Evolutionary conservation across 2,888 invertebrate genomes (phyloP), one percentile per base, ranked within the genome.

Genomic region (Caprella mutica): DNA sequence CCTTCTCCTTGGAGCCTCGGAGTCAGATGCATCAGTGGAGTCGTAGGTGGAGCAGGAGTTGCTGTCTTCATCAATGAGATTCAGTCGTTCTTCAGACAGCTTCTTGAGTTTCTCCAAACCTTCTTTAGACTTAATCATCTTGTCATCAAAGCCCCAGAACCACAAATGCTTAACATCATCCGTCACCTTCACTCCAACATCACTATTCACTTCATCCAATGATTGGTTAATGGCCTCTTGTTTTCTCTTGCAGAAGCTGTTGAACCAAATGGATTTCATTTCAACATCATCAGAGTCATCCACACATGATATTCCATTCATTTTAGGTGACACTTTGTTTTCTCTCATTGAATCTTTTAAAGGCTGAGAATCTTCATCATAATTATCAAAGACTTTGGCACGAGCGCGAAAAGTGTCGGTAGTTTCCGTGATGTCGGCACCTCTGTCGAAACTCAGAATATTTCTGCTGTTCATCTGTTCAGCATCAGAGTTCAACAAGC

Each of bases 61-160:
- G 44, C 35, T 55, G 14, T 40, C 40, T 14, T 40, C 24, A 4
- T 40, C 17, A 4, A n/a, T 17, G 40, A 24, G 24, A 17, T 6
- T 24, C 9, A 24, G 14, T 24, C 24, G 23, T 40, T 19, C 14
- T 12, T 23, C 40, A 40, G 21, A 17, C n/a, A 27, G 17, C 4
- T 44, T 27, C 6, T 24, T 26, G 5, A 44, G 5, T 23, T 27
- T 8, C 44, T 12, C 14, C 5, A 27, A 27, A n/a, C 44, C 44
- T 9, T 44, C 27, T 44, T 44, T 27, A 17, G 29, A 30, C 21
- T 48, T 27, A 29, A 48, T 48, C 48, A 48, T 48, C 12, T 17
- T 30, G 26, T 55, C 55, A 42, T 60, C 59, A 53, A 63, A 63
- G n/a, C 63, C 63, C 63, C 63, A 63, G 48, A 63, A 63, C 63